Conservation (phyloP, 1,140 invertebrate species). For the Meloidogyne exigua region DNA sequence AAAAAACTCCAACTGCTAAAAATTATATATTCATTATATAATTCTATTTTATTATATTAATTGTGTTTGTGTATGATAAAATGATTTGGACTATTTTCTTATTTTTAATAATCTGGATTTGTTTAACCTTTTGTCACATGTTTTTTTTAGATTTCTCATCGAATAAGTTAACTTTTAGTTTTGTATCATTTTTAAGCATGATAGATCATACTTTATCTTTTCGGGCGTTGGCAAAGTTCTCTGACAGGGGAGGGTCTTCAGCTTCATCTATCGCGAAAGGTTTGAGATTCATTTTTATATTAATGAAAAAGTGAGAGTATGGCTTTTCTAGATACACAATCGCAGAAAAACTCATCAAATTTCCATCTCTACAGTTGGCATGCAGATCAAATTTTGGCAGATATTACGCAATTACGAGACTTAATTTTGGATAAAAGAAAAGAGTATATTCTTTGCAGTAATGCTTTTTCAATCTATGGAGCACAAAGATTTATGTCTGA, state of each 20-base stretch:
- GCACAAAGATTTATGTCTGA: slow-evolving; percentile 48
- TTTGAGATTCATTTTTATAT: background rate
- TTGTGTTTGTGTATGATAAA: slow-evolving; percentile 5
- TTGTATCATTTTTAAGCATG: background rate
- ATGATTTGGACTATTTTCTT: too few relatives aligned
- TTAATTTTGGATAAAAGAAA: slow-evolving; percentile 53
- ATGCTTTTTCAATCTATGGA: slow-evolving; percentile 46
- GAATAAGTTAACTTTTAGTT: too few relatives aligned
- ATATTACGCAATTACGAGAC: slow-evolving; percentile 52
- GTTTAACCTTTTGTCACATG: too few relatives aligned
- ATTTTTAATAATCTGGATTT: too few relatives aligned
- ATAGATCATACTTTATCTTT: slow-evolving; percentile 53
- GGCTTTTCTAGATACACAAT: too few relatives aligned
- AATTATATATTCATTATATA: background rate
- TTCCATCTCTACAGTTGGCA: slow-evolving; percentile 40
- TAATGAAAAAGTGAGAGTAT: too few relatives aligned
- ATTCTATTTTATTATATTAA: background rate
- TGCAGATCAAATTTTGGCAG: slow-evolving; percentile 38
- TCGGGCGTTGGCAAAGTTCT: slow-evolving; percentile 41
- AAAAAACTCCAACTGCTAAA: too few relatives aligned
- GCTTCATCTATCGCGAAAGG: background rate
- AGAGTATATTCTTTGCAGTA: slow-evolving; percentile 45
- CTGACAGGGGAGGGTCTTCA: background rate
- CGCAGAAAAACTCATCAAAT: slow-evolving; percentile 29
- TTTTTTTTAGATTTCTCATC: too few relatives aligned